These are phyloP conservation scores for Pristiophorus japonicus DNA, from an alignment of 2,113 vertebrate genomes.

Conservation along the genomic window DNA sequence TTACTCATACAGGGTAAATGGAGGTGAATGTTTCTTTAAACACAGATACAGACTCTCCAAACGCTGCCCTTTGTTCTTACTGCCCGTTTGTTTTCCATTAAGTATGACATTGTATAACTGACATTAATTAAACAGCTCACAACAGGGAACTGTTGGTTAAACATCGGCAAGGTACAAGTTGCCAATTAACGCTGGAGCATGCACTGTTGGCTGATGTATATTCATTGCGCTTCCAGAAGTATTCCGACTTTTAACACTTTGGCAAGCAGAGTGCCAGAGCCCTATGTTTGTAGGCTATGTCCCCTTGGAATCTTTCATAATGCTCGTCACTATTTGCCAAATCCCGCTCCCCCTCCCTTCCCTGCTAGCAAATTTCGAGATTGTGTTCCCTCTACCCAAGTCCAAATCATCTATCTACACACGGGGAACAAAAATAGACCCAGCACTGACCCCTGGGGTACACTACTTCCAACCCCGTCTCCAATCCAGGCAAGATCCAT, in stretches of 20 bases:
- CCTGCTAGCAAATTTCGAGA: not conserved
- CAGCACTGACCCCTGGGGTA: not conserved
- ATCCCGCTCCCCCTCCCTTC: not conserved
- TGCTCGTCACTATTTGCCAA: not conserved
- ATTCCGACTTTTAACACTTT: too few relatives aligned
- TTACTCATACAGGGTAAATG: not conserved
- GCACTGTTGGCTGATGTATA: not conserved
- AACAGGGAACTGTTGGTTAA: not conserved
- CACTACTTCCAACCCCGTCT: not conserved
- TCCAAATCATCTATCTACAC: not conserved
- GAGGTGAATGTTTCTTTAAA: not conserved
- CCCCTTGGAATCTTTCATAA: not conserved
- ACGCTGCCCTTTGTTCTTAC: not conserved
- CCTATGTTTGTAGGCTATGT: not conserved
- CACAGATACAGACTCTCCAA: not conserved
- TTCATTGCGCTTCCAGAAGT: not conserved
- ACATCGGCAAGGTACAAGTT: not conserved
- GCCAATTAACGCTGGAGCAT: not conserved
- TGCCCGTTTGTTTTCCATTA: not conserved
- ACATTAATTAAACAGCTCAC: not conserved
- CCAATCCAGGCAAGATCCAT: not conserved
- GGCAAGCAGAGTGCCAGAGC: not conserved
- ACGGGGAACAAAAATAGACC: not conserved
- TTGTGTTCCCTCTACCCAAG: not conserved
- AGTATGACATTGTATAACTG: not conserved